Base-by-base conservation (phyloP, 2,113 vertebrate species). In the Pipa parva region DNA sequence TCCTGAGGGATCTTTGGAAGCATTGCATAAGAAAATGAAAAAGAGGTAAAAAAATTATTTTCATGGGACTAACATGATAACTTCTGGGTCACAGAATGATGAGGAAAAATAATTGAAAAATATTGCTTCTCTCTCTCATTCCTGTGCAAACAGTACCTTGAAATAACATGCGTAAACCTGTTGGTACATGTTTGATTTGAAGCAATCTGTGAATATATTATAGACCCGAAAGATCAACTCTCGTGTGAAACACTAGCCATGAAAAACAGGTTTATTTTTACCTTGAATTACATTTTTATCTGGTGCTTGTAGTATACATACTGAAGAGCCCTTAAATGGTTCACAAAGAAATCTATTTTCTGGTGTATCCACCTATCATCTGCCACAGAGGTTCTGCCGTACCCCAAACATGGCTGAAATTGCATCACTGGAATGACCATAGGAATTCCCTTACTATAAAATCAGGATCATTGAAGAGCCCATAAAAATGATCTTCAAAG, bases 91-190 rank as follows among this genome's bases (percentile, higher is more conserved):
- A 68, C 4, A 50, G 28, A 39, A 27, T 39, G n/a, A 59, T 22
- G n/a, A 39, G 21, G 42, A 39, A 26, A 59, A 46, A 49, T 51
- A 59, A 68, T 59, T 51, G 17, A 59, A 68, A 49, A 17, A 45
- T 24, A 20, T 46, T 27, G 15, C 15, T 1, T 56, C 5, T 28
- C 52, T 56, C 37, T 39, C 13, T 27, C 10, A 9, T 54, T 39
- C 13, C 15, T 52, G 18, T 22, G 27, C 15, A 58, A 27, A 26
- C 31, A 10, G n/a, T n/a, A n/a, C n/a, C n/a, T n/a, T n/a, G n/a
- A n/a, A n/a, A 25, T 1, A 37, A 29, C 54, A 25, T 45, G 58
- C 17, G n/a, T 36, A 33, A 33, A 36, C 26, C 37, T 57, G 39
- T 13, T 31, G 17, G 21, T 7, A 58, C 36, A 46, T 57, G 54